Base-by-base conservation (phyloP, 2,888 invertebrate species). In the Agriopis aurantiaria region DNA sequence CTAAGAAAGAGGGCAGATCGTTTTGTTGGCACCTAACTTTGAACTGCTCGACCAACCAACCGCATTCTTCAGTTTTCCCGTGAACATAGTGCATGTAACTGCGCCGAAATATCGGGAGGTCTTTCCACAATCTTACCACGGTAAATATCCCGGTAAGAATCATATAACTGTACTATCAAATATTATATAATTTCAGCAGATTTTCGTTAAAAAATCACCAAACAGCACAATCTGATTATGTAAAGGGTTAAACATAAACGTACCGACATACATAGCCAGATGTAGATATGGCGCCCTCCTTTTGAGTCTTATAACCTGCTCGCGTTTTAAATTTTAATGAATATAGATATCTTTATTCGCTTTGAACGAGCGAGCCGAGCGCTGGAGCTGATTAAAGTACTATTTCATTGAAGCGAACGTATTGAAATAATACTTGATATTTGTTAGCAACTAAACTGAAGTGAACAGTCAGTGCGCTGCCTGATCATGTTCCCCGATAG, bases 261-360 rank as follows among this genome's bases (percentile, higher is more conserved):
- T 73, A 55, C 56, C 10, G 23, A 56, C 68, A 65, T 52, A 71
- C 68, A 68, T 43, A 72, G 43, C 41, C n/a, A 71, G 69, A 65
- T 49, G 69, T 67, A 72, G 70, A 68, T 75, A 76, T 71, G 76
- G 73, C 82, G 74, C 84, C 83, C 87, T 83, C 85, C 86, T 85
- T 90, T 89, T 87, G 88, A 88, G 87, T 90, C 88, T 90, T 91
- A 91, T 88, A 89, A 87, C 89, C 85, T 86, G 87, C 84, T 84
- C 89, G 90, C 88, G 91, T 91, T 91, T 91, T 90, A 91, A 91
- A 92, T 91, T 91, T 91, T 92, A 92, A 91, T 91, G 91, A 91
- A 91, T 91, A 92, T 89, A 91, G 90, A 91, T 91, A 91, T 90
- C 91, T 90, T 91, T 91, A 91, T 91, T 88, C 88, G 88, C 88